Evolutionary conservation across 2,113 vertebrate genomes (phyloP).

Genomic region (Bolborhynchus lineola): DNA sequence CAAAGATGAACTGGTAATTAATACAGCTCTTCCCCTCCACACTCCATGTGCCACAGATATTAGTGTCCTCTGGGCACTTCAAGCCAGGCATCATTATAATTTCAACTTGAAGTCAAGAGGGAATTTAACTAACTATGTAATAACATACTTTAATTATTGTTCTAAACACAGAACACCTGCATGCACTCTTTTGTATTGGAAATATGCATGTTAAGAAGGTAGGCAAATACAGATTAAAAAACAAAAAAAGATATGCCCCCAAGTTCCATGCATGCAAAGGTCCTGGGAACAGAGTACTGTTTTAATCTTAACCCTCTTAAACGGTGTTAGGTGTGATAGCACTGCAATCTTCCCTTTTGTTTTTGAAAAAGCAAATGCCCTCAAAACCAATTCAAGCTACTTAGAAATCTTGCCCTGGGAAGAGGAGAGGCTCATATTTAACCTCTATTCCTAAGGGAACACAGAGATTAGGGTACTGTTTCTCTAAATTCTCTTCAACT

Average conservation of each 20-base stretch:
- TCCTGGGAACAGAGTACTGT: not conserved
- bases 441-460: not conserved
- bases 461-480: not conserved
- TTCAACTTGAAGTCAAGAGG: constrained; percentile 82
- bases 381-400: not conserved
- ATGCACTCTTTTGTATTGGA: constrained; percentile 56
- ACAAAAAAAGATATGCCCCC: not conserved
- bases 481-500: not conserved
- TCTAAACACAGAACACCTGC: constrained; percentile 77
- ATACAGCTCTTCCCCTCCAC: not conserved
- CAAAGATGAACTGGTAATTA: constrained; percentile 55
- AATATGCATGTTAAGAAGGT: constrained; percentile 14
- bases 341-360: not conserved
- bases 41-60: constrained; percentile 23
- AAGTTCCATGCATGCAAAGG: constrained; percentile 7
- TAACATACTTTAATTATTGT: constrained; percentile 82
- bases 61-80: constrained; percentile 55
- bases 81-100: constrained; percentile 80
- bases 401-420: not conserved
- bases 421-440: not conserved
- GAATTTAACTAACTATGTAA: constrained; percentile 82
- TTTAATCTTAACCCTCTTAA: constrained; percentile 1
- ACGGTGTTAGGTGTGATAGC: not conserved
- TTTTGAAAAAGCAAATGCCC: not conserved
- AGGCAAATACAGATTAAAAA: not conserved